Percentiles rank a stretch among this genome's conserved stretches.
Evolutionary conservation across 2,113 vertebrate species (phyloP).

Genomic region (Spea multiplicata): DNA sequence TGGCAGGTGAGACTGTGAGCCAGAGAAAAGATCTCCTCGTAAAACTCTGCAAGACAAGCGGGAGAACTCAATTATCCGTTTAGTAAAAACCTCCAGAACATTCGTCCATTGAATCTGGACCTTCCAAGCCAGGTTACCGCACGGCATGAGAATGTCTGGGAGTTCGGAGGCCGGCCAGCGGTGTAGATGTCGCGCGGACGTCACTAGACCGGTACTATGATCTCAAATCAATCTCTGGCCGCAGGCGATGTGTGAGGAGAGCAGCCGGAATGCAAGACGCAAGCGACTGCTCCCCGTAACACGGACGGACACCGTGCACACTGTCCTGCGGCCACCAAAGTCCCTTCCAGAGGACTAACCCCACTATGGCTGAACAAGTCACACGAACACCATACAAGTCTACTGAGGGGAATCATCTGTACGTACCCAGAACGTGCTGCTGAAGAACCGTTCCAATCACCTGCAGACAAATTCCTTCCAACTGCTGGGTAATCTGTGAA

Average conservation of each 20-base stretch:
- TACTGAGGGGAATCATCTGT: neutral
- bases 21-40: conserved; percentile 96
- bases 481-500: conserved; percentile 91
- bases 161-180: conserved; percentile 71
- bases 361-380: too few relatives aligned
- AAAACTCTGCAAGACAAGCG: conserved; percentile 80
- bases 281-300: conserved; percentile 63
- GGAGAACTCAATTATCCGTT: neutral
- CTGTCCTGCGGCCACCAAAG: conserved; percentile 58
- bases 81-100: neutral
- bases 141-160: conserved; percentile 58
- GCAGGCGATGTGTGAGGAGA: conserved; percentile 64
- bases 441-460: conserved; percentile 97
- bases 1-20: conserved; percentile 98
- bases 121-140: conserved; percentile 14
- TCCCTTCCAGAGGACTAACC: neutral
- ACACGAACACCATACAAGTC: too few relatives aligned
- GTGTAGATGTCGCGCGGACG: conserved; percentile 57
- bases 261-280: conserved; percentile 64
- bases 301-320: conserved; percentile 72
- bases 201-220: conserved; percentile 78
- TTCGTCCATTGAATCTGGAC: neutral
- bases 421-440: conserved; percentile 92
- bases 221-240: conserved; percentile 68
- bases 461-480: conserved; percentile 98